These are phyloP conservation scores for Fopius arisanus DNA, from an alignment of 1,140 invertebrate genomes.

Conservation along the genomic window DNA sequence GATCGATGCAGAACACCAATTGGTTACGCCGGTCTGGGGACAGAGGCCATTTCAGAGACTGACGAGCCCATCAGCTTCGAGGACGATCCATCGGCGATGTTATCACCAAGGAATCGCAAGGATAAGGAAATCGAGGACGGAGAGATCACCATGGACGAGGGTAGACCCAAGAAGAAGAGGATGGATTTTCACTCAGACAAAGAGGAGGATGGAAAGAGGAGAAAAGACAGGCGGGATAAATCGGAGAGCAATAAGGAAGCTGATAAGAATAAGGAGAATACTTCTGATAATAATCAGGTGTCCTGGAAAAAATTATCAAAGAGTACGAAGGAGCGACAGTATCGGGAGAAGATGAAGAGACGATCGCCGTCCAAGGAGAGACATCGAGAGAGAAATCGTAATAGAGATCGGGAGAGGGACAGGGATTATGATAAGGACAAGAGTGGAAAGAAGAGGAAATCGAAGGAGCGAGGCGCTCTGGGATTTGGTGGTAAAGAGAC, in stretches of 20 bases:
- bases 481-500: constrained; percentile 55
- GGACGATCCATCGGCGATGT: constrained; percentile 40
- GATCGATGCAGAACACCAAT: constrained; percentile 55
- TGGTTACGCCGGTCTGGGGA: constrained; percentile 58
- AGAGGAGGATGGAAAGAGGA: constrained; percentile 50
- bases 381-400: constrained; percentile 30
- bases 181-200: constrained; percentile 5
- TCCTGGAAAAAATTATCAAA: constrained; percentile 85
- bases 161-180: constrained; percentile 43
- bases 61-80: constrained; percentile 60
- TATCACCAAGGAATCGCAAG: constrained; percentile 42
- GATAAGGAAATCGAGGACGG: constrained; percentile 60
- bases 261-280: constrained; percentile 70
- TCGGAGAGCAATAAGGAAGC: constrained; percentile 60
- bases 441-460: constrained; percentile 70
- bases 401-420: constrained; percentile 45
- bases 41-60: constrained; percentile 59
- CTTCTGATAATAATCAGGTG: constrained; percentile 52
- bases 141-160: constrained; percentile 59
- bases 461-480: constrained; percentile 63
- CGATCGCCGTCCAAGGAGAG: constrained; percentile 54
- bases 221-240: constrained; percentile 60
- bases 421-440: constrained; percentile 52
- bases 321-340: constrained; percentile 81
- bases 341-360: constrained; percentile 74